Percentiles rank a stretch among this genome's conserved stretches.
Evolutionary conservation across 2,888 invertebrate genomes (phyloP).

Genomic region (Acrobasis suavella): DNA sequence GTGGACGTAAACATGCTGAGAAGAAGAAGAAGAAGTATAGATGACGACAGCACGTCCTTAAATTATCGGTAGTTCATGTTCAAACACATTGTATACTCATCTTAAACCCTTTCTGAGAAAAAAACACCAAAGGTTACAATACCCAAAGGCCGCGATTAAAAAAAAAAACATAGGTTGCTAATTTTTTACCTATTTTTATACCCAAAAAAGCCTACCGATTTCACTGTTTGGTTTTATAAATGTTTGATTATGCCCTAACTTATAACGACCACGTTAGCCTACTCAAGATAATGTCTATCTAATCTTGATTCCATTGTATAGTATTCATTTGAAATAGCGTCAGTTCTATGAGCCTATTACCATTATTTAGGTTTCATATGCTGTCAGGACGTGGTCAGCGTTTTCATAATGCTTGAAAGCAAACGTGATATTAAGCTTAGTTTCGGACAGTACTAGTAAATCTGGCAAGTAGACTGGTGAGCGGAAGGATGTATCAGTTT

Average conservation of each 20-base stretch:
- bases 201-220: too few relatives aligned
- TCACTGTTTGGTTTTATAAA: background rate
- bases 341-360: constrained; percentile 11
- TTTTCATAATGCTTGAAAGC: constrained; percentile 6
- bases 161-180: too few relatives aligned
- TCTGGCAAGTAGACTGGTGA: background rate
- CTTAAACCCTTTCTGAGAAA: too few relatives aligned
- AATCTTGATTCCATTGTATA: constrained; percentile 1
- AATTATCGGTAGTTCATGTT: too few relatives aligned
- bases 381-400: background rate
- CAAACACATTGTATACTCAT: too few relatives aligned
- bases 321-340: constrained; percentile 14
- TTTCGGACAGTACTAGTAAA: background rate
- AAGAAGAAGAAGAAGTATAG: too few relatives aligned
- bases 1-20: too few relatives aligned
- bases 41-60: too few relatives aligned
- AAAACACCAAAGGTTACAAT: too few relatives aligned
- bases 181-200: too few relatives aligned
- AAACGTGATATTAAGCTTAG: background rate
- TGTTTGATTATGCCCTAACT: background rate
- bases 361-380: constrained; percentile 18
- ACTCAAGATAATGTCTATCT: constrained; percentile 8
- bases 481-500: background rate
- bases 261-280: background rate
- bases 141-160: too few relatives aligned